Evolutionary conservation across 2,888 invertebrate genomes (phyloP).

Genomic region (Eueremaeus valkanovi): DNA sequence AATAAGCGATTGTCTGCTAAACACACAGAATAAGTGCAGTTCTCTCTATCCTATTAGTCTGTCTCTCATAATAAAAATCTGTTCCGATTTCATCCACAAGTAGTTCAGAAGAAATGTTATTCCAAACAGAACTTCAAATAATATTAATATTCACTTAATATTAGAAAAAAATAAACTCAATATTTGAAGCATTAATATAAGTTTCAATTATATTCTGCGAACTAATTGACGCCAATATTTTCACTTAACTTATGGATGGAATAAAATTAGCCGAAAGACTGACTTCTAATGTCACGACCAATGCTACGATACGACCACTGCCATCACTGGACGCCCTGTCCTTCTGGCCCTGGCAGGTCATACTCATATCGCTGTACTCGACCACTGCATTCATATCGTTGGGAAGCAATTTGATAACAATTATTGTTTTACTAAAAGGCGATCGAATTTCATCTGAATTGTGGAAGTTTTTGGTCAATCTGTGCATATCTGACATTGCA

Average conservation of each 20-base stretch:
- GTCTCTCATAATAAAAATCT: background rate
- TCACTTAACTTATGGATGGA: background rate
- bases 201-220: too few species aligned
- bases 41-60: background rate
- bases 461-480: constrained; percentile 30
- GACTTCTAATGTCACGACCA: background rate
- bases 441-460: constrained; percentile 18
- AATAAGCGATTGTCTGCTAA: background rate
- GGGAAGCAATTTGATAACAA: constrained; percentile 28
- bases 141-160: too few species aligned
- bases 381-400: constrained; percentile 33
- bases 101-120: too few species aligned
- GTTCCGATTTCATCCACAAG: background rate
- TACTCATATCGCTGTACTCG: background rate
- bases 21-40: background rate
- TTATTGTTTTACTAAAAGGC: constrained; percentile 24
- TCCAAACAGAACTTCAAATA: too few species aligned
- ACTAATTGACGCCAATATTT: background rate
- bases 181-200: too few species aligned
- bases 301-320: background rate
- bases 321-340: background rate
- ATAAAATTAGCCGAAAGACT: background rate
- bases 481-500: constrained; percentile 31
- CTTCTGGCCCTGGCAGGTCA: constrained; percentile 1
- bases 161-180: background rate